Base-by-base conservation (phyloP, 1,140 invertebrate genomes). In the Melitaea cinxia region DNA sequence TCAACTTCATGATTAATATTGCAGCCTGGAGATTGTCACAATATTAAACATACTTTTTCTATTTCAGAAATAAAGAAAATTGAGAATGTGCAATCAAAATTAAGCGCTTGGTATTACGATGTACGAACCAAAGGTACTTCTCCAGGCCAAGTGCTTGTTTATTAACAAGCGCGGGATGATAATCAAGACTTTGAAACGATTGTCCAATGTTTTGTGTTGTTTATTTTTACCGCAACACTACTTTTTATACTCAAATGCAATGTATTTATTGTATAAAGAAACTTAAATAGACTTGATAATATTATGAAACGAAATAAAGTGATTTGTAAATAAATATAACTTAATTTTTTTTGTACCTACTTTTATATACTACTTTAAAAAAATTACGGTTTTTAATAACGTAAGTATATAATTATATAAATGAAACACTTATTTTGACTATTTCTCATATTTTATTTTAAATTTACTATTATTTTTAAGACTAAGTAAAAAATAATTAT, bases 211-310 rank as follows among this genome's bases (percentile, higher is more conserved):
- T n/a, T 83, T 84, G 83, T 89, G 80, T 85, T 86, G 71, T 82
- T 83, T 71, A 66, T 77, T 84, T 77, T 85, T 83, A 77, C 72
- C 64, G 75, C 80, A 82, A 87, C 80, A 84, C 76, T 56, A 75
- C 75, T 87, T 83, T 89, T 90, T 90, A 88, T 90, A 90, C 83
- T 86, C 83, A 82, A 82, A 82, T 70, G 68, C 72, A 83, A 85
- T 82, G 76, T 88, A 88, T 90, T 90, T 88, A 88, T 88, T 90
- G 83, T 88, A 88, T 83, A 86, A 89, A 88, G 80, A 68, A 81
- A 70, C 81, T 75, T 72, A 70, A 85, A 85, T 83, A 81, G 81
- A 83, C 77, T 83, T 83, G 74, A 85, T 78, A 73, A 76, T 70
- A 71, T 70, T 80, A 87, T 83, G 77, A 79, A 87, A 90, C 75